Conservation (phyloP, 2,113 vertebrate genomes). For the Mugil cephalus region DNA sequence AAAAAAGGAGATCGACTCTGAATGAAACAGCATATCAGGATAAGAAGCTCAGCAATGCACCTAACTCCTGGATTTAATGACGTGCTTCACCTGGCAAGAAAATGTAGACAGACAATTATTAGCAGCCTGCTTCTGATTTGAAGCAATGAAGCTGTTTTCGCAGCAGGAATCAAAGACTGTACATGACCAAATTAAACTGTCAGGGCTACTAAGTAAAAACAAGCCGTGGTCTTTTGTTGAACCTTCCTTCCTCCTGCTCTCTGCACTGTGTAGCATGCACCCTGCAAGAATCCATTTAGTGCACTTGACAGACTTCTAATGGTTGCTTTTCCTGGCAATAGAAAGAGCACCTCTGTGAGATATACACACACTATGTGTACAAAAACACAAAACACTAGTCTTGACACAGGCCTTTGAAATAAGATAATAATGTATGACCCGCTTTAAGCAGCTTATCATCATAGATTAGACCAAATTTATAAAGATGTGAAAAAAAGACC, state of each 20-base stretch:
- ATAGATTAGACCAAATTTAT: too few relatives aligned
- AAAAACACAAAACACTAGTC: neutral
- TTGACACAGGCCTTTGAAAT: neutral
- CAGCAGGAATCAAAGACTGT: neutral
- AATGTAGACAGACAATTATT: neutral
- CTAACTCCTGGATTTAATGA: slow-evolving; percentile 21
- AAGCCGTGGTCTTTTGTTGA: neutral
- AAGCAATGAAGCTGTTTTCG: neutral
- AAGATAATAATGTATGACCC: neutral
- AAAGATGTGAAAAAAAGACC: too few relatives aligned
- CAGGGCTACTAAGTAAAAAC: neutral
- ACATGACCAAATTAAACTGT: slow-evolving; percentile 6
- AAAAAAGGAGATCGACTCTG: neutral
- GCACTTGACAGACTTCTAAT: neutral
- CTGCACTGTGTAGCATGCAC: neutral
- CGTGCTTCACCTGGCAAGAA: slow-evolving; percentile 14
- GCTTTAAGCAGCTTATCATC: neutral
- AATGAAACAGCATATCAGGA: neutral
- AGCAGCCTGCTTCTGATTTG: neutral
- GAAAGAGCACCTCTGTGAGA: neutral
- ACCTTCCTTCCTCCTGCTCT: neutral
- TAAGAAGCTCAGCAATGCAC: neutral
- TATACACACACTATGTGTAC: neutral
- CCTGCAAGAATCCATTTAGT: neutral
- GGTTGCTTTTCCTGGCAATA: neutral